phyloP scores from a whole-genome alignment of 2,888 invertebrate species.

The Cecidostiba fungosa region DNA sequence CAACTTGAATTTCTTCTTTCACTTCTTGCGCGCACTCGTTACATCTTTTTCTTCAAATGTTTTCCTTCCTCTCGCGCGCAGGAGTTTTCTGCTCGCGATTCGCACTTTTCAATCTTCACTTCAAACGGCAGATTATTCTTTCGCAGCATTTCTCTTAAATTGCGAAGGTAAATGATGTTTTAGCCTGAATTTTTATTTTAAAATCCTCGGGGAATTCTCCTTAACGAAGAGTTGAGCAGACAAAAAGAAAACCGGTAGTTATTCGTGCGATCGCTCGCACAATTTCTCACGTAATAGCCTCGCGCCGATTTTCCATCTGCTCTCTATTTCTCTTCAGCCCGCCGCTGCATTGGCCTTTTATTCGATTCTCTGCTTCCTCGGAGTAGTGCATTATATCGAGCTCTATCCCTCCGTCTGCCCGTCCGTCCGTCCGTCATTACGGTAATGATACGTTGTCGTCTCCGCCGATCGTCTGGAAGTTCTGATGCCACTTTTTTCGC shows the following conservation, averaged over 20 bases:
- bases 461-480: slow-evolving; percentile 11
- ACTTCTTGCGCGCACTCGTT: not conserved
- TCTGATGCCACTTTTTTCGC: not conserved
- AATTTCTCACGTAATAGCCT: not conserved
- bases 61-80: not conserved
- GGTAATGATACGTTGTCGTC: slow-evolving; percentile 34
- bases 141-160: not conserved
- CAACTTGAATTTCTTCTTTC: not conserved
- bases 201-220: no score
- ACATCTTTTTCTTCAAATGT: not conserved
- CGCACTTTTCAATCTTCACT: not conserved
- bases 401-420: not conserved
- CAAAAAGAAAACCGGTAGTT: no score
- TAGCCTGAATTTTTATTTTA: not conserved
- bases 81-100: not conserved
- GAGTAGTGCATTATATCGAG: not conserved
- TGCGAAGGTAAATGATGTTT: not conserved
- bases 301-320: not conserved
- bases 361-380: not conserved
- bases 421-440: not conserved
- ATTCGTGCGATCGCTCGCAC: no score
- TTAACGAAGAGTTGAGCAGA: no score
- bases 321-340: not conserved
- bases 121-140: not conserved
- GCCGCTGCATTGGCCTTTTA: not conserved